phyloP scores from a whole-genome alignment of 1,140 invertebrate species.

The Heliconius melpomene region DNA sequence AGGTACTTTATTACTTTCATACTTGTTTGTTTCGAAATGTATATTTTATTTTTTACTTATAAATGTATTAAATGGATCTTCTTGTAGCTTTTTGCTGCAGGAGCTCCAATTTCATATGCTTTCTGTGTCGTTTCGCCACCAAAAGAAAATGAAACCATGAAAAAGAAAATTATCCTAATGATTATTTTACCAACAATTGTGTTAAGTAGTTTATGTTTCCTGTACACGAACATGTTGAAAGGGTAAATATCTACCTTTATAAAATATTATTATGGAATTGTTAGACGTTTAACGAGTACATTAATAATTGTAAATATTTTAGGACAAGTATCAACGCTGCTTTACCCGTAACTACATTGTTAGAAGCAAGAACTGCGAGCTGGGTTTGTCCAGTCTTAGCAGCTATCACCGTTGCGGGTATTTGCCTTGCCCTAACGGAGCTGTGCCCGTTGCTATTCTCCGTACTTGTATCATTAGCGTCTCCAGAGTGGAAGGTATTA shows the following conservation, averaged over 20 bases:
- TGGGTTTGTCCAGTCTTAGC: conserved; percentile 84
- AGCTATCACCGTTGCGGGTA: conserved; percentile 82
- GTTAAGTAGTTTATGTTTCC: conserved; percentile 66
- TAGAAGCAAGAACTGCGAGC: conserved; percentile 83
- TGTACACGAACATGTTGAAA: conserved; percentile 74
- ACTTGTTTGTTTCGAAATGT: neutral
- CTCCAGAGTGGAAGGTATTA: conserved; percentile 84
- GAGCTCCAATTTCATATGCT: conserved; percentile 69
- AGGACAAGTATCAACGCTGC: conserved; percentile 79
- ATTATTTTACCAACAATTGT: conserved; percentile 64
- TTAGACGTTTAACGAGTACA: neutral
- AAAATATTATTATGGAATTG: neutral
- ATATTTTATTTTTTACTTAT: neutral
- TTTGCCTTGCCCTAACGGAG: conserved; percentile 83
- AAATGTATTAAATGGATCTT: neutral
- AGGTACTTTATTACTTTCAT: neutral
- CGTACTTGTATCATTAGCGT: conserved; percentile 82
- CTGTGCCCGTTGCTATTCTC: conserved; percentile 83
- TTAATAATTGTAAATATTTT: conserved; percentile 17
- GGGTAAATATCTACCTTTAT: conserved; percentile 48
- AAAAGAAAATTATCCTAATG: conserved; percentile 63
- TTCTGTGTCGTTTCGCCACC: conserved; percentile 64
- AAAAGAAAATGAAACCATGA: conserved; percentile 59
- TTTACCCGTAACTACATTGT: conserved; percentile 83
- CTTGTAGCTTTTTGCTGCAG: conserved; percentile 72